Base-by-base conservation (phyloP, 2,113 vertebrate genomes). In the Pampusana beccarii region DNA sequence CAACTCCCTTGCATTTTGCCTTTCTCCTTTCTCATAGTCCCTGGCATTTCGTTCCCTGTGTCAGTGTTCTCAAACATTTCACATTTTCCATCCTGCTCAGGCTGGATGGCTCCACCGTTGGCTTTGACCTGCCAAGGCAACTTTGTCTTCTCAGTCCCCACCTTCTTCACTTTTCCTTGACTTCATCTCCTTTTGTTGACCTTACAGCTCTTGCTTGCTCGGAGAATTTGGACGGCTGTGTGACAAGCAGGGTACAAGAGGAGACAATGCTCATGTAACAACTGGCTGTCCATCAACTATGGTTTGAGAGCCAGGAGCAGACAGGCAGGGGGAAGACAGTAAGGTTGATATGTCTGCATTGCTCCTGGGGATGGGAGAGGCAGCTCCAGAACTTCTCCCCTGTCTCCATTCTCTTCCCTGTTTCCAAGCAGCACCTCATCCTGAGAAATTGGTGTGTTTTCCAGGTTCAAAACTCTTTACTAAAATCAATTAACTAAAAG, bases 261-360 rank as follows among this genome's bases (percentile, higher is more conserved):
- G 13, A 18, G 38, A 42, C 29, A 23, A 11, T 4, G 46, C 36
- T 54, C 11, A 6, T 0, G 0, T 44, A 31, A 23, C n/a, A 20
- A 3, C 46, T 38, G 71, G 19, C 51, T 67, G 71, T 40, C 26
- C 46, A 1, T 5, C 16, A 58, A 29, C n/a, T 48, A 1, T 46
- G 40, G 20, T 40, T 23, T 23, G 51, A 24, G 25, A 71, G 29
- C 24, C 38, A 13, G 33, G 62, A n/a, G 8, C 15, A 46, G 65
- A 13, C 1, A 1, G 21, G 17, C 9, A 15, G n/a, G 31, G n/a
- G 26, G 48, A 56, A 56, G 38, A 10, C 16, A 12, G 10, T 16
- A 19, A 34, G 40, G 13, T 2, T 44, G 34, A 14, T 44, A 25
- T 2, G 6, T 13, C 57, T 53, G 44, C 33, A 4, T 13, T 54